Percentiles rank a stretch among this genome's conserved stretches.
phyloP scores from a whole-genome alignment of 2,113 vertebrate species.

The Brachyistius frenatus region DNA sequence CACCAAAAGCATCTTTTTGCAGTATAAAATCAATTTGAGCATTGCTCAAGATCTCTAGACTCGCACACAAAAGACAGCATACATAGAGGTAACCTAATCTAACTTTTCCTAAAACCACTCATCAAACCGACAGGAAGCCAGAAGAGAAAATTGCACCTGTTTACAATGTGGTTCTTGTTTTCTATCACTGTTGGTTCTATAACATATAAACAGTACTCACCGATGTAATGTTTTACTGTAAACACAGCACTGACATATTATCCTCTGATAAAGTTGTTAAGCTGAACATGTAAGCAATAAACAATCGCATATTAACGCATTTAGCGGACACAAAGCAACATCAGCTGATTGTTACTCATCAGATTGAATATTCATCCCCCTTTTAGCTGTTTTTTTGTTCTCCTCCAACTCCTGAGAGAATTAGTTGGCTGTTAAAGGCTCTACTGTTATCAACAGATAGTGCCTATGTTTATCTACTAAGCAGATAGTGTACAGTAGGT shows the following conservation, averaged over 20 bases:
- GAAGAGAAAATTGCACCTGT: background rate
- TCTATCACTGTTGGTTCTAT: background rate
- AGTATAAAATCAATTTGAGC: conserved; percentile 30
- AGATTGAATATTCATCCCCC: too few species aligned
- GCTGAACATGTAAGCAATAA: background rate
- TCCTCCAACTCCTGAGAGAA: background rate
- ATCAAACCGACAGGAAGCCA: background rate
- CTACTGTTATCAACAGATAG: too few species aligned
- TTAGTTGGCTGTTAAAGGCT: background rate
- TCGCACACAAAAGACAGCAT: conserved; percentile 3
- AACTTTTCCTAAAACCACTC: conserved; percentile 1
- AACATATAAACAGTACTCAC: too few species aligned
- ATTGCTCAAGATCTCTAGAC: background rate
- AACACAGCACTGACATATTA: background rate
- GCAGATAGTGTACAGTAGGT: background rate
- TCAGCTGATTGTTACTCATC: too few species aligned
- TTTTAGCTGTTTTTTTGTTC: background rate
- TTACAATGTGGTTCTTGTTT: background rate
- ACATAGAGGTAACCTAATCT: background rate
- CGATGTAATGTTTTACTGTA: background rate
- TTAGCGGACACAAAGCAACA: too few species aligned
- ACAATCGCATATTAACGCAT: too few species aligned
- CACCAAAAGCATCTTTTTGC: conserved; percentile 18
- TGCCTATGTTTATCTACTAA: too few species aligned
- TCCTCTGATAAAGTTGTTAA: background rate